Conservation (phyloP, 1,140 invertebrate species). For the Cydia amplana region DNA sequence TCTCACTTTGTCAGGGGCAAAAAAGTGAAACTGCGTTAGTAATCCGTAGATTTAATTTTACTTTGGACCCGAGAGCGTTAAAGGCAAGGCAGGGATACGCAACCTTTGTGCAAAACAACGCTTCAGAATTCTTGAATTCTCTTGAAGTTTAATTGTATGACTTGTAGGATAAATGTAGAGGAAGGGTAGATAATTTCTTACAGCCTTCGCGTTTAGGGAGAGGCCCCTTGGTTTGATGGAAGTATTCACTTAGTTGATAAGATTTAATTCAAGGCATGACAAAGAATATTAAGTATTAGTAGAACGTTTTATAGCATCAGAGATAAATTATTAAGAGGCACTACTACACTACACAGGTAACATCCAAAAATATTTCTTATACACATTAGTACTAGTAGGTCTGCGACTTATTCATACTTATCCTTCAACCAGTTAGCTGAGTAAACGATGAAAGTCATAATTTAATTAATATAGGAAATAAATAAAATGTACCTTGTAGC, state of each 20-base stretch:
- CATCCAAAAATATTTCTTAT: too few relatives aligned
- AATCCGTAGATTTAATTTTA: not conserved
- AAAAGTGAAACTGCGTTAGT: not conserved
- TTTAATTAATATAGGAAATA: too few relatives aligned
- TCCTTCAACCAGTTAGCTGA: too few relatives aligned
- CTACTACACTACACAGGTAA: too few relatives aligned
- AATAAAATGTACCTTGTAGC: too few relatives aligned
- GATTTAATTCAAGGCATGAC: constrained; percentile 8
- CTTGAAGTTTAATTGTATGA: constrained; percentile 63
- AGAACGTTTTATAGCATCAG: not conserved
- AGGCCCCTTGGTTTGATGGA: not conserved
- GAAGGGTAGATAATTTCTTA: constrained; percentile 57
- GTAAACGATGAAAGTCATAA: too few relatives aligned
- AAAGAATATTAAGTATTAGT: constrained; percentile 12
- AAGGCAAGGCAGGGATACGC: not conserved
- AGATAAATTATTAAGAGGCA: too few relatives aligned
- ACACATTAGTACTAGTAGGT: too few relatives aligned
- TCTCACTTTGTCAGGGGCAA: not conserved
- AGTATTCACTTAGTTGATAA: constrained; percentile 22
- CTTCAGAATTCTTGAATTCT: constrained; percentile 18
- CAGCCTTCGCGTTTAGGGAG: constrained; percentile 49
- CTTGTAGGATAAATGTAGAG: constrained; percentile 50
- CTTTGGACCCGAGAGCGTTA: not conserved
- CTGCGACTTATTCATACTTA: too few relatives aligned
- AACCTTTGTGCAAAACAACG: constrained; percentile 1